Evolutionary conservation across 64 coral and sea anemone species (phyloP).

Genomic region (Anthopleura sola): DNA sequence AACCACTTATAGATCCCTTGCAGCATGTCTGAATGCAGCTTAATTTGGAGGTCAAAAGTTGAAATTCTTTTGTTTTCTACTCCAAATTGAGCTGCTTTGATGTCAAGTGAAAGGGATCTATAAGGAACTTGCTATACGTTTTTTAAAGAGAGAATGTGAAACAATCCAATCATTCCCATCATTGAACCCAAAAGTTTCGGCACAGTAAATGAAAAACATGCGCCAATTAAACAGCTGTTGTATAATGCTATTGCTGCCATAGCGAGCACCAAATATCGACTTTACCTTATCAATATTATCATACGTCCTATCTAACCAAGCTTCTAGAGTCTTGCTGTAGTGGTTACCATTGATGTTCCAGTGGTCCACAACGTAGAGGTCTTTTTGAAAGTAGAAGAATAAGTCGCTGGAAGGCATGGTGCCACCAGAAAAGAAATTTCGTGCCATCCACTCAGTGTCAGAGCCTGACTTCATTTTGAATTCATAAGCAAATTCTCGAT

Average conservation of each 20-base stretch:
- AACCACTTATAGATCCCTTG: no score
- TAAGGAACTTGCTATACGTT: slow-evolving; percentile 39
- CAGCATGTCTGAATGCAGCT: no score
- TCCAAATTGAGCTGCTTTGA: no score
- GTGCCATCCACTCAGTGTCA: slow-evolving; percentile 95
- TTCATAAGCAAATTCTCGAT: slow-evolving; percentile 74
- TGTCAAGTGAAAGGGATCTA: no score
- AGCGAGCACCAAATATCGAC: slow-evolving; percentile 41
- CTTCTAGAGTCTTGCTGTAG: slow-evolving; percentile 73
- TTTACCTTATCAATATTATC: slow-evolving; percentile 32
- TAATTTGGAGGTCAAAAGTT: no score
- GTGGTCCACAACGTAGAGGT: slow-evolving; percentile 57
- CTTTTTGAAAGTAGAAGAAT: slow-evolving; percentile 81
- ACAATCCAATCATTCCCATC: slow-evolving; percentile 86
- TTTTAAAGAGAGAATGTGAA: slow-evolving; percentile 69
- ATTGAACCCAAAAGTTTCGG: slow-evolving; percentile 75
- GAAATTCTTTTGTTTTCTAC: no score
- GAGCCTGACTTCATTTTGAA: slow-evolving; percentile 75
- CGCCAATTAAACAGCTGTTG: slow-evolving; percentile 86
- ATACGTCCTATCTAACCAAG: slow-evolving; percentile 77
- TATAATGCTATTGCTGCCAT: slow-evolving; percentile 54
- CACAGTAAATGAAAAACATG: slow-evolving; percentile 90
- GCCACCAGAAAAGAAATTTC: slow-evolving; percentile 83
- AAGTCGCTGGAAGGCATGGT: slow-evolving; percentile 81
- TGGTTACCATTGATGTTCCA: slow-evolving; percentile 79